Conservation (phyloP, 2,888 invertebrate species). For the Himalopsyche kuldschensis region DNA sequence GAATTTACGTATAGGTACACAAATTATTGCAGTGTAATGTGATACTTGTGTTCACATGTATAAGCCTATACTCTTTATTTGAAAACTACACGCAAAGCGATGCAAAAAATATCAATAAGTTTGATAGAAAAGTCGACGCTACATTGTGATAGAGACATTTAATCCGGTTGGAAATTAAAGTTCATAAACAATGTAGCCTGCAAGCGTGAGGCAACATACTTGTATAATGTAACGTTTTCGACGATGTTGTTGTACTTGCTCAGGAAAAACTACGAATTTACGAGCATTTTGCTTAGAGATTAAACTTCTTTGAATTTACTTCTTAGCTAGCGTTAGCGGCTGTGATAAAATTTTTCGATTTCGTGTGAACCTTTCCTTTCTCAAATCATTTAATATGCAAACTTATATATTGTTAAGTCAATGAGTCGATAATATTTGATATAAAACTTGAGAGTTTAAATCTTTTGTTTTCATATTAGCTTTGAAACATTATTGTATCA, state of each 20-base stretch:
- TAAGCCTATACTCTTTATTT: too few relatives aligned
- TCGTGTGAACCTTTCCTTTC: not conserved
- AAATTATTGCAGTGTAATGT: too few relatives aligned
- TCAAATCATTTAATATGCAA: not conserved
- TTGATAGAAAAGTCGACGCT: not conserved
- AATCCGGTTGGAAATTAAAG: constrained; percentile 30
- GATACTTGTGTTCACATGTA: too few relatives aligned
- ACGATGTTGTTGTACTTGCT: not conserved
- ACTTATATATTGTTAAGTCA: too few relatives aligned
- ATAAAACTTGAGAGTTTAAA: too few relatives aligned
- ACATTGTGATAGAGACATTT: constrained; percentile 17
- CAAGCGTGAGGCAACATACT: constrained; percentile 2
- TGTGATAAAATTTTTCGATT: not conserved
- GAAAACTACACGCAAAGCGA: too few relatives aligned
- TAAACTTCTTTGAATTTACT: not conserved
- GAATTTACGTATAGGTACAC: too few relatives aligned
- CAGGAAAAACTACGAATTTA: constrained; percentile 23
- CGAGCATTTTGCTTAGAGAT: constrained; percentile 17
- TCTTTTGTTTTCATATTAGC: too few relatives aligned
- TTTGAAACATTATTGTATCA: too few relatives aligned
- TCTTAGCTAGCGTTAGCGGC: not conserved
- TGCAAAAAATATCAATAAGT: not conserved
- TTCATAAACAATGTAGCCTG: constrained; percentile 29
- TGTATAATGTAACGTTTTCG: constrained; percentile 8
- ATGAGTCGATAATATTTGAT: too few relatives aligned